A percentile compares a stretch with the other conserved stretches of the same genome.
These are phyloP conservation scores for Papilio xuthus DNA, from an alignment of 1,140 invertebrate genomes.

Conservation along the genomic window DNA sequence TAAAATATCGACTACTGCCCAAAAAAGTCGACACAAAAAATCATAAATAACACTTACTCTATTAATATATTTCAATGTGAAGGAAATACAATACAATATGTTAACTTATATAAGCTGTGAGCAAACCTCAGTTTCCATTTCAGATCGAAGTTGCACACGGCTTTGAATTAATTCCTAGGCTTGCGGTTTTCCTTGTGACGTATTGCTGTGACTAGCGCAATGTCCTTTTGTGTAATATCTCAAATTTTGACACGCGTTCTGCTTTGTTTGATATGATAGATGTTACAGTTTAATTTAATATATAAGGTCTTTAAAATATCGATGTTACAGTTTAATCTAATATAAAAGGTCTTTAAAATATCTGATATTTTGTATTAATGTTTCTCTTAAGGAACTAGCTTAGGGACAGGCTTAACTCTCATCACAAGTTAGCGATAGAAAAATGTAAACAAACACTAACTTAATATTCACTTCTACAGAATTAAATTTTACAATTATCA, in stretches of 20 bases:
- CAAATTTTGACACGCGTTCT: background rate
- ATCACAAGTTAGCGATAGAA: too few species aligned
- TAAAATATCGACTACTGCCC: too few species aligned
- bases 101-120: background rate
- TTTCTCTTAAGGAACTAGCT: too few species aligned
- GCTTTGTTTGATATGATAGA: background rate
- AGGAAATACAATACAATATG: background rate
- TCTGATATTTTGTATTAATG: background rate
- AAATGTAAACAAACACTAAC: too few species aligned
- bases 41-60: background rate
- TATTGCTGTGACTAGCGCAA: background rate
- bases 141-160: slow-evolving; percentile 6
- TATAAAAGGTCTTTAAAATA: background rate
- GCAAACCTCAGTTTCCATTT: slow-evolving; percentile 18
- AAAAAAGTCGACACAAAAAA: too few species aligned
- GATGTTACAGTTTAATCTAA: background rate
- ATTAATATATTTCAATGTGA: background rate
- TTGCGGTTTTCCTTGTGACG: slow-evolving; percentile 22
- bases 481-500: too few species aligned
- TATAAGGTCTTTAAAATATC: background rate
- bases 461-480: too few species aligned
- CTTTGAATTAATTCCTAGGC: slow-evolving; percentile 3
- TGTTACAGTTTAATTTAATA: background rate
- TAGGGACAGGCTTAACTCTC: too few species aligned
- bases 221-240: slow-evolving; percentile 1